phyloP scores from a whole-genome alignment of 2,797 vertebrate genomes.

The Pangasius macronema region DNA sequence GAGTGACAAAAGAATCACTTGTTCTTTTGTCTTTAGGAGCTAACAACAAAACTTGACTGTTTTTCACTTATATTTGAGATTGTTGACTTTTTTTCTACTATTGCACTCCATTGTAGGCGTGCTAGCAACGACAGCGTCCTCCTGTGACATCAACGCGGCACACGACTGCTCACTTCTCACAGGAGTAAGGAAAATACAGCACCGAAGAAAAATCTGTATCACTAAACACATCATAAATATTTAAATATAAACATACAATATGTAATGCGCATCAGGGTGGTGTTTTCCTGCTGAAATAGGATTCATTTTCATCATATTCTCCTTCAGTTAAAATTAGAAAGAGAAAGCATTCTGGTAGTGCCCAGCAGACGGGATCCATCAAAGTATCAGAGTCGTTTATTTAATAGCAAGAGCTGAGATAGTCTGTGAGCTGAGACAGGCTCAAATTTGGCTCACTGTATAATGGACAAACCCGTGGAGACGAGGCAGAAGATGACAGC shows the following conservation, averaged over 20 bases:
- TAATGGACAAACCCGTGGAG: constrained; percentile 55
- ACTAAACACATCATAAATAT: background rate
- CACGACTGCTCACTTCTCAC: background rate
- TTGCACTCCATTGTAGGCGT: background rate
- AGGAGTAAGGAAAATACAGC: no score
- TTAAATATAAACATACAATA: background rate
- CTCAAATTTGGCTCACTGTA: constrained; percentile 52
- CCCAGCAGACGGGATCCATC: constrained; percentile 11
- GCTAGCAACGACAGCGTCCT: background rate
- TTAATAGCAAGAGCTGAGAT: constrained; percentile 36
- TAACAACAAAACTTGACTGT: background rate
- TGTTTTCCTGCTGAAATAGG: background rate
- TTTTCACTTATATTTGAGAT: background rate
- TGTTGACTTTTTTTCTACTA: background rate
- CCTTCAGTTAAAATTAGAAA: background rate
- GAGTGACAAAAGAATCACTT: background rate
- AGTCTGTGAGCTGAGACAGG: constrained; percentile 11
- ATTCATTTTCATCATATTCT: no score
- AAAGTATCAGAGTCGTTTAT: constrained; percentile 50
- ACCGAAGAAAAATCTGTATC: background rate
- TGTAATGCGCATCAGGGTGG: background rate
- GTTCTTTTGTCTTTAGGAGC: background rate
- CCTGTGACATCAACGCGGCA: background rate
- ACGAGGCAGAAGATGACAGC: constrained; percentile 51
- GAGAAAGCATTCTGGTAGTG: background rate